Evolutionary conservation across 2,797 vertebrate species (phyloP).

Genomic region (Ceryle rudis): DNA sequence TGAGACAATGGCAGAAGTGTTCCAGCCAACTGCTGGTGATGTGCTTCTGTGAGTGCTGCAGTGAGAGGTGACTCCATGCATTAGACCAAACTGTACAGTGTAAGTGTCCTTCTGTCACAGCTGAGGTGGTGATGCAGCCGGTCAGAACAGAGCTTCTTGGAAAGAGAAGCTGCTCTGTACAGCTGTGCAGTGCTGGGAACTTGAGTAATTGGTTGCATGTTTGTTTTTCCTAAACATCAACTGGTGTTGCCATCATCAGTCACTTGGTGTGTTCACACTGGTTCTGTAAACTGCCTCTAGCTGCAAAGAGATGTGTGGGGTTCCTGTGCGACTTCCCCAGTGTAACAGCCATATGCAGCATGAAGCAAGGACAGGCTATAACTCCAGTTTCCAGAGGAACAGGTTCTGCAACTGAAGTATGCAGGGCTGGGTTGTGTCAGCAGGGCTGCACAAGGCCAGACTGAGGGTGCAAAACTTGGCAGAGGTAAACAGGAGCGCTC

Average conservation of each 20-base stretch:
- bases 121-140: background rate
- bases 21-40: background rate
- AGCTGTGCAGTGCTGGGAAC: constrained; percentile 8
- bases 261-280: background rate
- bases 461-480: background rate
- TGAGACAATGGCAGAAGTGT: too few relatives aligned
- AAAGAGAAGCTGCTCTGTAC: background rate
- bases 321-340: background rate
- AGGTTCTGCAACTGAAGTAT: background rate
- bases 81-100: background rate
- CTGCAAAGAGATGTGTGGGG: background rate
- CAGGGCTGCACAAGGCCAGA: background rate
- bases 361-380: background rate
- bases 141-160: background rate
- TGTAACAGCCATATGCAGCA: background rate
- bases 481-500: background rate
- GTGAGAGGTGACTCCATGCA: background rate
- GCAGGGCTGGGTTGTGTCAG: background rate
- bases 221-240: constrained; percentile 37
- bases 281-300: constrained; percentile 17
- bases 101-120: background rate
- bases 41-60: background rate
- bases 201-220: constrained; percentile 9
- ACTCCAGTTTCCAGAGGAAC: background rate
- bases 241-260: background rate